A percentile compares a stretch with the other conserved stretches of the same genome.
phyloP scores from a whole-genome alignment of 2,797 vertebrate genomes.

The Sarcophilus harrisii region DNA sequence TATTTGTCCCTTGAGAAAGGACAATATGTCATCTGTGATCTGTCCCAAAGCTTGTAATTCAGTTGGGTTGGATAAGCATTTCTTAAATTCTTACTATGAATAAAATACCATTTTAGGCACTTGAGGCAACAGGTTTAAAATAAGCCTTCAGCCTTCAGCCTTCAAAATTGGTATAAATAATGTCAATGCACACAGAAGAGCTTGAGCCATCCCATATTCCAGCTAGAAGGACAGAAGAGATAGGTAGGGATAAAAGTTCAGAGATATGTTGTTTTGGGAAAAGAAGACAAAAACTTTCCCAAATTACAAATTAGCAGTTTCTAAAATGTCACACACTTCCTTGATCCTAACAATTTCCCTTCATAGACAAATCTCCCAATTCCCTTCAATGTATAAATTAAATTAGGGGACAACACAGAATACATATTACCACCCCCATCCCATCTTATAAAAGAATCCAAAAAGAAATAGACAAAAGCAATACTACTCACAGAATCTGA shows the following conservation, averaged over 20 bases:
- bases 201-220: background rate
- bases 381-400: background rate
- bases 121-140: background rate
- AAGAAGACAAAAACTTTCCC: background rate
- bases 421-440: background rate
- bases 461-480: background rate
- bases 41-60: background rate
- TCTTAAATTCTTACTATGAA: background rate
- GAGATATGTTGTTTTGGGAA: background rate
- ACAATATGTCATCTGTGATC: background rate
- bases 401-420: background rate
- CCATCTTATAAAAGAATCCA: background rate
- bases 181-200: background rate
- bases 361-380: background rate
- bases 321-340: background rate
- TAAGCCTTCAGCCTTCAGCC: background rate
- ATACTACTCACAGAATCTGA: background rate
- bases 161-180: background rate
- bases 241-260: background rate
- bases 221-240: background rate
- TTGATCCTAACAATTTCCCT: background rate
- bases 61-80: background rate
- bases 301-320: background rate
- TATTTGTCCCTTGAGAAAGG: background rate
- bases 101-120: background rate